Conservation (phyloP, 2,888 invertebrate genomes). For the Rutpela maculata region DNA sequence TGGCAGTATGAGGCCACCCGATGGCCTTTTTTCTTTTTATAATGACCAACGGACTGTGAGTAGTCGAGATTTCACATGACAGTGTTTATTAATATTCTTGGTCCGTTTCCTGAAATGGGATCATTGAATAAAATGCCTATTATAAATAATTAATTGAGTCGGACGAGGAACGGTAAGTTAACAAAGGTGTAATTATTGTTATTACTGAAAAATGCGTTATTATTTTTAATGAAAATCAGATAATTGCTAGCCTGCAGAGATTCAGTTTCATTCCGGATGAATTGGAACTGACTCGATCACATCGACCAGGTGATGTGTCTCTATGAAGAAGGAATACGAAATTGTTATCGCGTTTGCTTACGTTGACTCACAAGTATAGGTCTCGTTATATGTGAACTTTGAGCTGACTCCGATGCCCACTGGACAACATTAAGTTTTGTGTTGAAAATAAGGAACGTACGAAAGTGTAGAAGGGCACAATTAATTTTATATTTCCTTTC, state of each 20-base stretch:
- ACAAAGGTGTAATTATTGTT: slow-evolving; percentile 30
- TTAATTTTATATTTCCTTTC: too few species aligned
- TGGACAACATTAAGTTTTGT: too few species aligned
- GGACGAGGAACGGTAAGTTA: slow-evolving; percentile 11
- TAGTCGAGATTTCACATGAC: slow-evolving; percentile 23
- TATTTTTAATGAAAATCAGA: slow-evolving; percentile 45
- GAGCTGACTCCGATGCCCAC: too few species aligned
- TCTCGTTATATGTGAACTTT: not conserved
- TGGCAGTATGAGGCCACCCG: slow-evolving; percentile 37
- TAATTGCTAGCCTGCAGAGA: slow-evolving; percentile 53
- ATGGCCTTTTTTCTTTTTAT: slow-evolving; percentile 17
- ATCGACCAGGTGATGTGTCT: not conserved
- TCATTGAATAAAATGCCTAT: not conserved
- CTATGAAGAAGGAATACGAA: slow-evolving; percentile 3
- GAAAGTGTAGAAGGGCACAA: too few species aligned
- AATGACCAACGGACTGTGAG: slow-evolving; percentile 33
- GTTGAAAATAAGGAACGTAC: too few species aligned
- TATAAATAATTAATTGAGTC: slow-evolving; percentile 34
- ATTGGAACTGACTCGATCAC: not conserved
- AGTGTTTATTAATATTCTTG: slow-evolving; percentile 23
- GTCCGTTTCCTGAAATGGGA: slow-evolving; percentile 22
- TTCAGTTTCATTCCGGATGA: slow-evolving; percentile 35
- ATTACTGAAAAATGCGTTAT: slow-evolving; percentile 14
- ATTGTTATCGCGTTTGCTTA: not conserved
- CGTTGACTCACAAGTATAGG: not conserved